Evolutionary conservation across 1,140 invertebrate genomes (phyloP).

Genomic region (Bombus vancouverensis): DNA sequence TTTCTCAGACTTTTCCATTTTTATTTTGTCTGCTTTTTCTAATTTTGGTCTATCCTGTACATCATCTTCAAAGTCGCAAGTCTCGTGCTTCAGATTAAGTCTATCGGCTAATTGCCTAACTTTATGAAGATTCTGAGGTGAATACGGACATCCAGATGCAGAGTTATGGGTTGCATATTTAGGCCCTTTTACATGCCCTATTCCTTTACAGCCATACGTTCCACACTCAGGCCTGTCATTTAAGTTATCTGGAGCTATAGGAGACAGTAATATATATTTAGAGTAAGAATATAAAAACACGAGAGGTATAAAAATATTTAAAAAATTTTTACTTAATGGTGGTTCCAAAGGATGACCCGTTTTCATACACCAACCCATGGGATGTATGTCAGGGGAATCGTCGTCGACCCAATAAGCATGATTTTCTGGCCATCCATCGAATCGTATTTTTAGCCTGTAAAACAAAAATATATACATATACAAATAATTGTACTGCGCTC

Average conservation of each 20-base stretch:
- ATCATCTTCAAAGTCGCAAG: slow-evolving; percentile 77
- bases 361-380: slow-evolving; percentile 94
- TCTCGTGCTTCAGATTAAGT: slow-evolving; percentile 78
- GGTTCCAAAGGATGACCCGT: slow-evolving; percentile 93
- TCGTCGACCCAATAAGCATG: slow-evolving; percentile 96
- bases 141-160: slow-evolving; percentile 93
- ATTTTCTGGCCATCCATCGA: slow-evolving; percentile 94
- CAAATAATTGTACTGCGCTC: neutral
- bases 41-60: slow-evolving; percentile 71
- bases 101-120: slow-evolving; percentile 84
- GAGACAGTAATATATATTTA: slow-evolving; percentile 33
- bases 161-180: slow-evolving; percentile 90
- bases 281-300: neutral
- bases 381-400: slow-evolving; percentile 95
- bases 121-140: slow-evolving; percentile 86
- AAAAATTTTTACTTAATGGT: slow-evolving; percentile 85
- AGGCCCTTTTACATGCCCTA: slow-evolving; percentile 90
- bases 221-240: slow-evolving; percentile 86
- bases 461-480: neutral
- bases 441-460: slow-evolving; percentile 89
- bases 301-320: neutral
- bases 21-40: slow-evolving; percentile 75
- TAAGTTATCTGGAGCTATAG: slow-evolving; percentile 85
- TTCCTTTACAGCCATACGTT: slow-evolving; percentile 90
- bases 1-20: slow-evolving; percentile 72